Percentiles rank a stretch among this genome's conserved stretches.
These are phyloP conservation scores for Craseonycteris thonglongyai DNA, from an alignment of 2,113 vertebrate genomes.

Conservation along the genomic window DNA sequence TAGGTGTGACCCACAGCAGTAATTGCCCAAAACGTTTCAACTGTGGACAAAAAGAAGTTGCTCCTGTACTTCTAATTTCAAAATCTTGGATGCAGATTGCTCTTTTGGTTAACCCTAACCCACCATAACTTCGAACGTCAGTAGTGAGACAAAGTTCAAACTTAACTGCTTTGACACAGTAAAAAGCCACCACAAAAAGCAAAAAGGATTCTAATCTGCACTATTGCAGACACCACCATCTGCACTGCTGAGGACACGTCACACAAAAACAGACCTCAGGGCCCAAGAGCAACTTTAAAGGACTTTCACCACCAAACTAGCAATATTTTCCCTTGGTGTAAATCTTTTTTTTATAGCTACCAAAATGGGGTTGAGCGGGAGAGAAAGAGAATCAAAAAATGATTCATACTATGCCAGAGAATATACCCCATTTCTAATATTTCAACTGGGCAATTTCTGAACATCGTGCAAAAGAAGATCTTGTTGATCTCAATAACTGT, in stretches of 20 bases:
- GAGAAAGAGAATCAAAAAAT: neutral
- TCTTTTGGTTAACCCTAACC: neutral
- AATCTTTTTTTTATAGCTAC: neutral
- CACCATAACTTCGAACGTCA: neutral
- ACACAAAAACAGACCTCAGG: neutral
- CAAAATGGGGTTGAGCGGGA: too few species aligned
- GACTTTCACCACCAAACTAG: too few species aligned
- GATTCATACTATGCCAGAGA: constrained; percentile 26
- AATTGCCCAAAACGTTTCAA: neutral
- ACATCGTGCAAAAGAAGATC: constrained; percentile 67
- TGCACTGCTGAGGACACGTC: neutral
- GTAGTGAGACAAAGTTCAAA: neutral
- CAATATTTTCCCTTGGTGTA: neutral
- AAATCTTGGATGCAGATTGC: neutral
- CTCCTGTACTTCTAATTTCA: neutral
- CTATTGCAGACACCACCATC: fast-evolving
- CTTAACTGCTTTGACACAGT: neutral
- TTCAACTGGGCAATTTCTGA: constrained; percentile 71
- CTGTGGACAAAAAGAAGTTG: too few species aligned
- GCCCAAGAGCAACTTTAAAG: neutral
- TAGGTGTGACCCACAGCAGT: neutral
- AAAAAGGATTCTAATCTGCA: neutral
- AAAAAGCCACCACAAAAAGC: neutral
- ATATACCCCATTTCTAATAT: constrained; percentile 66
- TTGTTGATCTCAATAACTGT: constrained; percentile 78